These are phyloP conservation scores for Perodicticus potto DNA, from an alignment of 2,797 vertebrate genomes.

Conservation along the genomic window DNA sequence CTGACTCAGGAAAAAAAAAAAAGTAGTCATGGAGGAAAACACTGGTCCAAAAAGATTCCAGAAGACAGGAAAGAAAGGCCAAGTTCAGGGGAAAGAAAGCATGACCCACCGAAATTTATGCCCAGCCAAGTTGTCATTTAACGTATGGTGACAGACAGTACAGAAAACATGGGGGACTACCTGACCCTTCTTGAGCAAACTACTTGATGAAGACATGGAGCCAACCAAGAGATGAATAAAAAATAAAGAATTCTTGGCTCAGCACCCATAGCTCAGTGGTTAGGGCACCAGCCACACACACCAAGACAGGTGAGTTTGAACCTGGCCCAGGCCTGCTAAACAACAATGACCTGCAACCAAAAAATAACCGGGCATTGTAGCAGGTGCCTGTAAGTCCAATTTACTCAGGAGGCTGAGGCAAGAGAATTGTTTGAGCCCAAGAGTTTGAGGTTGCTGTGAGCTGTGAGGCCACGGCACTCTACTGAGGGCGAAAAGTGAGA, in stretches of 20 bases:
- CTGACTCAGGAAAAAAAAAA: neutral
- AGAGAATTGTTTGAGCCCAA: too few relatives aligned
- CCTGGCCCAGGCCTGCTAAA: too few relatives aligned
- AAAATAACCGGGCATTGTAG: too few relatives aligned
- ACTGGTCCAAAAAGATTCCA: neutral
- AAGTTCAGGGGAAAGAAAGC: neutral
- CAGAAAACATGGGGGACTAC: neutral
- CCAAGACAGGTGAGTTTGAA: too few relatives aligned
- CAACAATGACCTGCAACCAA: too few relatives aligned
- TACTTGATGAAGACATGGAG: neutral
- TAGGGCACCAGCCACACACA: too few relatives aligned
- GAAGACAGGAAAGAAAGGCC: slow-evolving; percentile 1
- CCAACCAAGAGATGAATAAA: neutral
- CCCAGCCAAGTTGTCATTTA: neutral
- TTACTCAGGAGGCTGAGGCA: too few relatives aligned
- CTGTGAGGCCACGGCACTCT: too few relatives aligned
- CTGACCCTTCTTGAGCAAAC: neutral
- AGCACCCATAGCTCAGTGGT: too few relatives aligned
- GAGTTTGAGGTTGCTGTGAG: too few relatives aligned
- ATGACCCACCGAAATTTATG: neutral
- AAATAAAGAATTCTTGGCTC: neutral
- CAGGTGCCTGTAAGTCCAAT: too few relatives aligned
- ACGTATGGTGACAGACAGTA: neutral
- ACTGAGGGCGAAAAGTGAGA: too few relatives aligned
- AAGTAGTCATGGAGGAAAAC: neutral